These are phyloP conservation scores for Nymphalis c-album DNA, from an alignment of 2,888 invertebrate genomes.

Conservation along the genomic window DNA sequence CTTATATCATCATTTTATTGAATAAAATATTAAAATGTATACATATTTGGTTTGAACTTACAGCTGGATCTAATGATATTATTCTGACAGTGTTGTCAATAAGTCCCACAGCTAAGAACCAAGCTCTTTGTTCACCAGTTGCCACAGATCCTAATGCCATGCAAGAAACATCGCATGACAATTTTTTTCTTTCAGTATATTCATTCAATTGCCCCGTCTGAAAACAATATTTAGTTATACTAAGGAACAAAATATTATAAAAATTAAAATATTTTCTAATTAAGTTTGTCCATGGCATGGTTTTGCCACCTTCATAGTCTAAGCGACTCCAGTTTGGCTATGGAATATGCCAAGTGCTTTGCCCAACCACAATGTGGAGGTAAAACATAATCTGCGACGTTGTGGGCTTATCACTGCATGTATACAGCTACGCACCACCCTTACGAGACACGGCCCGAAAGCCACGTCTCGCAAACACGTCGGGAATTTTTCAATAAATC, in stretches of 20 bases:
- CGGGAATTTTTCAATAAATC: slow-evolving; percentile 42
- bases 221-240: slow-evolving; percentile 45
- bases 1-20: slow-evolving; percentile 73
- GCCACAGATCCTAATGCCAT: slow-evolving; percentile 99
- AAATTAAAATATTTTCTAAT: slow-evolving; percentile 78
- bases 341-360: slow-evolving; percentile 87
- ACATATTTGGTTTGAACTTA: slow-evolving; percentile 60
- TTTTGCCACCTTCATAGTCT: slow-evolving; percentile 85
- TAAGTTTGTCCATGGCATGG: slow-evolving; percentile 85
- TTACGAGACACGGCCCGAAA: slow-evolving; percentile 55
- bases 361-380: slow-evolving; percentile 76
- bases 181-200: slow-evolving; percentile 97
- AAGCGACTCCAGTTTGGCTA: slow-evolving; percentile 86
- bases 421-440: slow-evolving; percentile 75
- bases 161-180: slow-evolving; percentile 98
- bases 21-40: slow-evolving; percentile 6
- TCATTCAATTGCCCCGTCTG: slow-evolving; percentile 99
- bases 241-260: not conserved
- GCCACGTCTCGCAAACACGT: slow-evolving; percentile 63
- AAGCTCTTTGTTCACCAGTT: slow-evolving; percentile 95
- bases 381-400: slow-evolving; percentile 83
- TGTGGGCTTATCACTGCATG: slow-evolving; percentile 80
- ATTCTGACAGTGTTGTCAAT: slow-evolving; percentile 98
- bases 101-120: slow-evolving; percentile 97
- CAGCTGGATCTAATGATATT: slow-evolving; percentile 96